Conservation (phyloP, 1,140 invertebrate species). For the Drosophila yakuba region DNA sequence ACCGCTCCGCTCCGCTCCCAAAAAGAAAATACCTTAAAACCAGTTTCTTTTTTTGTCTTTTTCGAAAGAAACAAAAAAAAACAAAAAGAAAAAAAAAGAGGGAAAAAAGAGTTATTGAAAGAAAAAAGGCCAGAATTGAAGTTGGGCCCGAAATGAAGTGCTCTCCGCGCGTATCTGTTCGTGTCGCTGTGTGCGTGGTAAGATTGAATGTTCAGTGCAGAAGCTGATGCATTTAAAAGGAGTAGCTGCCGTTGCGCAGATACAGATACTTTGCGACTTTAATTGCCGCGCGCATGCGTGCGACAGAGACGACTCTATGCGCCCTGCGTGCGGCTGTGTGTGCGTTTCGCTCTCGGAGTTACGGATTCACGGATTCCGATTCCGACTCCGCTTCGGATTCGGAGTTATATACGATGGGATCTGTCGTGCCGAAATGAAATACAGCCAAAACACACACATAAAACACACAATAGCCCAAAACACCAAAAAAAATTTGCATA, state of each 20-base stretch:
- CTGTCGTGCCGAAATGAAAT: conserved; percentile 72
- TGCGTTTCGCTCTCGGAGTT: conserved; percentile 32
- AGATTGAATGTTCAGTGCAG: conserved; percentile 75
- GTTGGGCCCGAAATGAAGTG: conserved; percentile 73
- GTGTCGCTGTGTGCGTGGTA: conserved; percentile 52
- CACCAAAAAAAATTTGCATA: conserved; percentile 76
- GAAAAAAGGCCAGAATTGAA: conserved; percentile 74
- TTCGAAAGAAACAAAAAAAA: conserved; percentile 43
- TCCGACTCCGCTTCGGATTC: neutral
- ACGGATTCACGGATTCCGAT: conserved; percentile 3
- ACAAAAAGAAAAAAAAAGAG: neutral
- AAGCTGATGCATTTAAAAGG: conserved; percentile 81
- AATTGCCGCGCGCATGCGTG: conserved; percentile 60
- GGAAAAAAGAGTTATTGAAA: conserved; percentile 66
- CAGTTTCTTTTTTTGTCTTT: conserved; percentile 66
- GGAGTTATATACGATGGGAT: conserved; percentile 38
- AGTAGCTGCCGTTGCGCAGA: conserved; percentile 72
- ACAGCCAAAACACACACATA: conserved; percentile 50
- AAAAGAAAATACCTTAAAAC: conserved; percentile 84
- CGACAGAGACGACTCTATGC: conserved; percentile 73
- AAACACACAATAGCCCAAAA: conserved; percentile 35
- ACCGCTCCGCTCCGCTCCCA: conserved; percentile 28
- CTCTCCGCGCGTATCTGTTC: conserved; percentile 45
- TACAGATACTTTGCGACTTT: conserved; percentile 74
- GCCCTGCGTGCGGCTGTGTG: conserved; percentile 23